Evolutionary conservation across 2,797 vertebrate genomes (phyloP).

Genomic region (Linurgus olivaceus): DNA sequence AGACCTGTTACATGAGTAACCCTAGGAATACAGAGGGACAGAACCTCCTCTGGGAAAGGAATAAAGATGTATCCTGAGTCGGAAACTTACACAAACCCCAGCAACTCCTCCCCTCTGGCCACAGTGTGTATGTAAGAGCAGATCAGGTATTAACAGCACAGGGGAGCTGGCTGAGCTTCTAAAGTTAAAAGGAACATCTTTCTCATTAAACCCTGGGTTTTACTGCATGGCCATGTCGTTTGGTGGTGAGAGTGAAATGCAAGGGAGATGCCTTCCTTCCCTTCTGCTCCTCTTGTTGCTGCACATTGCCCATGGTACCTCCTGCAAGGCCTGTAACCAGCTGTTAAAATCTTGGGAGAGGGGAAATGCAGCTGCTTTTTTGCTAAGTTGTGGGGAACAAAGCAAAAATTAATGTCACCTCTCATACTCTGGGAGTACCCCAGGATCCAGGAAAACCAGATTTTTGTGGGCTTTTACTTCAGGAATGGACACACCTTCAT

Average conservation of each 20-base stretch:
- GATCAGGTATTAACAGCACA: neutral
- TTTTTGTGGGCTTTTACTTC: neutral
- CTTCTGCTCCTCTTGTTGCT: neutral
- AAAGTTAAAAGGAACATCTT: neutral
- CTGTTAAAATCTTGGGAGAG: neutral
- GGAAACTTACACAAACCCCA: neutral
- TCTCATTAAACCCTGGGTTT: neutral
- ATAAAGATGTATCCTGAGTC: neutral
- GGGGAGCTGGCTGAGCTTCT: constrained; percentile 3
- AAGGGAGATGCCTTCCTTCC: neutral
- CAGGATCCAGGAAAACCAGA: neutral
- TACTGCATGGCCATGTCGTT: neutral
- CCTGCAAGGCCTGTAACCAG: neutral
- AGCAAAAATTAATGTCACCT: neutral
- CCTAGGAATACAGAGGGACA: neutral
- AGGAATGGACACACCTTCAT: neutral
- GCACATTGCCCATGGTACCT: fast-evolving
- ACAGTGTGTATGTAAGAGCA: neutral
- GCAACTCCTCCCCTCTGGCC: neutral
- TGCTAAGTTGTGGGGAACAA: neutral
- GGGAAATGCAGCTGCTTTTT: neutral
- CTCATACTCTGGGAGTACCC: neutral
- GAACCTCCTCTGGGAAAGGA: neutral
- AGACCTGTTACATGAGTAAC: neutral
- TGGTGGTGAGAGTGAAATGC: neutral